A percentile compares a stretch with the other conserved stretches of the same genome.
Evolutionary conservation across 2,888 invertebrate genomes (phyloP).

Genomic region (Tachystola acroxantha): DNA sequence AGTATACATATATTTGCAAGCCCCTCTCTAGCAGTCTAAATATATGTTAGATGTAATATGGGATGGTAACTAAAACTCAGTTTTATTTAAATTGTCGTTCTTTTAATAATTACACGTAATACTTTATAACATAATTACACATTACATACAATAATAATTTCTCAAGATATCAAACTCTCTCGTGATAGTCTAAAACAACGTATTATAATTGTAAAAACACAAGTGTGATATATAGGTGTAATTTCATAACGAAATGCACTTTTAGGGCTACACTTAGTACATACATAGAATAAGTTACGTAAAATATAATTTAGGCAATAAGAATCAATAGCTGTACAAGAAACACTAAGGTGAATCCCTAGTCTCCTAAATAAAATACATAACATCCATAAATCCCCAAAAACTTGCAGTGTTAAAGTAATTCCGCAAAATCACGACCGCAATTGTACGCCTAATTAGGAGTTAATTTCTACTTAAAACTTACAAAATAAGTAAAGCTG

Average conservation of each 20-base stretch:
- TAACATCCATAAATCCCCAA: slow-evolving; percentile 10
- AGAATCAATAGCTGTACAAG: slow-evolving; percentile 63
- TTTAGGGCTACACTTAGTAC: slow-evolving; percentile 59
- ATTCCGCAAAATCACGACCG: slow-evolving; percentile 2
- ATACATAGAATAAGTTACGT: slow-evolving; percentile 72
- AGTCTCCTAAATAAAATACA: slow-evolving; percentile 28
- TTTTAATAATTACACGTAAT: slow-evolving; percentile 78
- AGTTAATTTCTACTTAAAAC: slow-evolving; percentile 20
- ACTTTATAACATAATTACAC: slow-evolving; percentile 78
- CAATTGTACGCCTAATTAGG: neutral
- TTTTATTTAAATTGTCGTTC: slow-evolving; percentile 66
- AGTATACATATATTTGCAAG: no score
- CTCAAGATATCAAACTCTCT: slow-evolving; percentile 72
- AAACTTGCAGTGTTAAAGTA: slow-evolving; percentile 4
- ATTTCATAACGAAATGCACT: slow-evolving; percentile 68
- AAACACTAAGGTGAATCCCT: slow-evolving; percentile 35
- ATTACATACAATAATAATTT: slow-evolving; percentile 76
- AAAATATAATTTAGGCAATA: slow-evolving; percentile 71
- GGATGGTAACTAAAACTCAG: slow-evolving; percentile 34
- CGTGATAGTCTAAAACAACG: slow-evolving; percentile 66
- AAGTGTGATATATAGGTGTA: slow-evolving; percentile 58
- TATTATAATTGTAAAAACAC: slow-evolving; percentile 55
- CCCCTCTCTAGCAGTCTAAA: no score
- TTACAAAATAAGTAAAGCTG: slow-evolving; percentile 69
- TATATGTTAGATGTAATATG: slow-evolving; percentile 2